phyloP scores from a whole-genome alignment of 2,797 vertebrate genomes.

The Anisognathus igniventris region DNA sequence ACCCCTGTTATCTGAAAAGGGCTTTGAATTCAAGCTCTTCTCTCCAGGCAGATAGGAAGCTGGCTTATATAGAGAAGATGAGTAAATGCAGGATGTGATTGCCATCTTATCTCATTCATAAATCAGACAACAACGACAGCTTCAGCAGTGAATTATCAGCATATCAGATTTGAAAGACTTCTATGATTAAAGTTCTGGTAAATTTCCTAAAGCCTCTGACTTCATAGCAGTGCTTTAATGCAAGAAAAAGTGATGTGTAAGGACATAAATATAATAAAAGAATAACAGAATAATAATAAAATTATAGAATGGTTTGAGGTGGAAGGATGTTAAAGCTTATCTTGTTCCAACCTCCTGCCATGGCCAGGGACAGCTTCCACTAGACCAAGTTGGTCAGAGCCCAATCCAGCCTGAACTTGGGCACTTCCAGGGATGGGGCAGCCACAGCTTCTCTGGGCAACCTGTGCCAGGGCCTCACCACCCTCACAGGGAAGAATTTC shows the following conservation, averaged over 20 bases:
- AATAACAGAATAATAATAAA: neutral
- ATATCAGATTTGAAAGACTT: neutral
- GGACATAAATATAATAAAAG: rapidly evolving
- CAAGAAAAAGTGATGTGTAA: neutral
- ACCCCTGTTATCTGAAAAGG: neutral
- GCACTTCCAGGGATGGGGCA: neutral
- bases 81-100: neutral
- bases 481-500: neutral
- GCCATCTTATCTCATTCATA: slow-evolving; percentile 24
- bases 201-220: neutral
- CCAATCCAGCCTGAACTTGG: neutral
- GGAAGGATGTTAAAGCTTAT: neutral
- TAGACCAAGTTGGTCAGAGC: rapidly evolving
- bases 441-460: neutral
- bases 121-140: neutral
- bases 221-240: neutral
- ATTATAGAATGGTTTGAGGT: neutral
- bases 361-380: neutral
- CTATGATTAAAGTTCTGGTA: neutral
- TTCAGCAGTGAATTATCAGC: neutral
- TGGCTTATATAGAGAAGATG: slow-evolving; percentile 16
- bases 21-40: neutral
- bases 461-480: neutral
- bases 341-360: neutral
- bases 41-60: neutral